These are phyloP conservation scores for Theristus sp. DNA, from an alignment of 2,888 invertebrate genomes.

Conservation along the genomic window DNA sequence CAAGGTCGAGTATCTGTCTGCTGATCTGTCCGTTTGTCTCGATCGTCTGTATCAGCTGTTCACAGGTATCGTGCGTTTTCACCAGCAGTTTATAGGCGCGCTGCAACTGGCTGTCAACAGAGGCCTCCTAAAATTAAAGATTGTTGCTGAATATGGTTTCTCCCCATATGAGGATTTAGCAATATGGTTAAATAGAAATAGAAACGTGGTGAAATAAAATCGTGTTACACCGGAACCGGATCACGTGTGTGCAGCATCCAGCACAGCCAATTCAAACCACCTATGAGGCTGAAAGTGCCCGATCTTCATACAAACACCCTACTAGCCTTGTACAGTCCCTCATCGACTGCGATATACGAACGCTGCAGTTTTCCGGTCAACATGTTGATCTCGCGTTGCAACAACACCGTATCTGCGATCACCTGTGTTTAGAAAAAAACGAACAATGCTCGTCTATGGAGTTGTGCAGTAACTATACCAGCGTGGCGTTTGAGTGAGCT, in stretches of 20 bases:
- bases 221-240: too few species aligned
- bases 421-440: slow-evolving; percentile 32
- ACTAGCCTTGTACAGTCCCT: slow-evolving; percentile 73
- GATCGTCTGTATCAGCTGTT: slow-evolving; percentile 46
- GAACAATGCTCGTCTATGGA: neutral
- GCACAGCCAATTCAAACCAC: too few species aligned
- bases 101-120: slow-evolving; percentile 55
- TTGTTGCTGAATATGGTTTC: too few species aligned
- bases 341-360: slow-evolving; percentile 79
- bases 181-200: too few species aligned
- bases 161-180: too few species aligned
- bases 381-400: slow-evolving; percentile 81
- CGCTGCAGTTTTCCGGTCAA: slow-evolving; percentile 72
- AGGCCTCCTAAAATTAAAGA: neutral
- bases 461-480: too few species aligned
- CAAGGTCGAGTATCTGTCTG: slow-evolving; percentile 69
- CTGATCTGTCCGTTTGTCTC: slow-evolving; percentile 66
- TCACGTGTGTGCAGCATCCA: too few species aligned
- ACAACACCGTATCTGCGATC: slow-evolving; percentile 59
- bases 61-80: slow-evolving; percentile 60
- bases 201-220: too few species aligned
- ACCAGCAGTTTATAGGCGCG: slow-evolving; percentile 73
- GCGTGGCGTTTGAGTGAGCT: too few species aligned
- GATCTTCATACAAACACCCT: too few species aligned
- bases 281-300: too few species aligned